These are phyloP conservation scores for Globodera rostochiensis DNA, from an alignment of 1,140 invertebrate species.

Conservation along the genomic window DNA sequence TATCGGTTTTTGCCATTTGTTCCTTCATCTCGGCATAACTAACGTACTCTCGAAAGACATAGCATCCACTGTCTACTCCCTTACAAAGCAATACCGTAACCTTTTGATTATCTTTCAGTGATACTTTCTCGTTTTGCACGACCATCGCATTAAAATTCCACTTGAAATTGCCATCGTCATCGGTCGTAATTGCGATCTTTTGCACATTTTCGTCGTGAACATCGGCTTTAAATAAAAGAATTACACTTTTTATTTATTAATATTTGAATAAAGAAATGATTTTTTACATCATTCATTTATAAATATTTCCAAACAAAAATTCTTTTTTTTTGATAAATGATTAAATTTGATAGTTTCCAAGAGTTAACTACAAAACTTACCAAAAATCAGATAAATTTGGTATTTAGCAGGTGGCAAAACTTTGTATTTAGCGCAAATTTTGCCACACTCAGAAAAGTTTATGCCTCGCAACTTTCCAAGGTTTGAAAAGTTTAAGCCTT, in stretches of 20 bases:
- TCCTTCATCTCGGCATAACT: neutral
- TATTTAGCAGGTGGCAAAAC: neutral
- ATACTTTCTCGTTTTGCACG: neutral
- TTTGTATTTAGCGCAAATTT: neutral
- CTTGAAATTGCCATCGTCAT: neutral
- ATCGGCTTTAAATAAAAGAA: neutral
- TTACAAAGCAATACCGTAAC: neutral
- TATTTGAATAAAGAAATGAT: too few relatives aligned
- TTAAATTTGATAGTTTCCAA: neutral
- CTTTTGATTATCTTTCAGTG: neutral
- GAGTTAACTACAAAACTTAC: neutral
- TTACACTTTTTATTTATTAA: neutral
- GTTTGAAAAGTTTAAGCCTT: too few relatives aligned
- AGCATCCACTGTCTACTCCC: neutral
- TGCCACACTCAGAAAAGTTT: neutral
- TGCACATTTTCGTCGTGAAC: neutral
- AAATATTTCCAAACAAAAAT: too few relatives aligned
- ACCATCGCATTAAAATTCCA: neutral
- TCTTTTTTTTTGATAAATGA: too few relatives aligned
- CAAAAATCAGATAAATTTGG: neutral
- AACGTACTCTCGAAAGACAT: neutral
- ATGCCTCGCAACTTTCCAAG: neutral
- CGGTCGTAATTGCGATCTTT: neutral
- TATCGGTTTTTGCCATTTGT: neutral
- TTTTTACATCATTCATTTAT: too few relatives aligned